phyloP scores from a whole-genome alignment of 2,113 vertebrate species.

The Siniperca knerii region DNA sequence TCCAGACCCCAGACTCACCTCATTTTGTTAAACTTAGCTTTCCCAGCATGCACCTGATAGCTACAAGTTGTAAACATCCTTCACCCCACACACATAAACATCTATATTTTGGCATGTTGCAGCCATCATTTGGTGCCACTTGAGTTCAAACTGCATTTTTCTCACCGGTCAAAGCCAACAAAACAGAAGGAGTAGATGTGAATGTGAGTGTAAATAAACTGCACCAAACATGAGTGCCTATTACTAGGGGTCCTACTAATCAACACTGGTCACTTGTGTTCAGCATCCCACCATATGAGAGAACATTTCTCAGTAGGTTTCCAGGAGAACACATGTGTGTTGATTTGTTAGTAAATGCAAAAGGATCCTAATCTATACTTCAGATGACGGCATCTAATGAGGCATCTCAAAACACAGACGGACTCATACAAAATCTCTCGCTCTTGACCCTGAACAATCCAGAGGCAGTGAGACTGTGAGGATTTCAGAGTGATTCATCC shows the following conservation, averaged over 20 bases:
- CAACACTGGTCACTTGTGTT: neutral
- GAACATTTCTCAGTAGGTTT: neutral
- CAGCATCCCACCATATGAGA: neutral
- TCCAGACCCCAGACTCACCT: neutral
- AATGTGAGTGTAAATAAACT: neutral
- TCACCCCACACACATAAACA: neutral
- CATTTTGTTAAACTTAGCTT: neutral
- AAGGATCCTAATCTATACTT: neutral
- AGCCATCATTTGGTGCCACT: neutral
- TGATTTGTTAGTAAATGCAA: neutral
- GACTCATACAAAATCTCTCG: neutral
- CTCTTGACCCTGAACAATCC: constrained; percentile 28
- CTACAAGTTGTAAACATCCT: neutral
- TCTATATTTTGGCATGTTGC: neutral
- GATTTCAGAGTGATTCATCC: constrained; percentile 53
- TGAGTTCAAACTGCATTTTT: constrained; percentile 3
- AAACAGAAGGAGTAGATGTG: neutral
- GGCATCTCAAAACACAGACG: constrained; percentile 12
- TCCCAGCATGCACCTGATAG: neutral
- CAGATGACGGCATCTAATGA: neutral
- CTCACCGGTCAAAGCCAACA: neutral
- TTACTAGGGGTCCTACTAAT: neutral
- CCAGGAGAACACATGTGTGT: neutral
- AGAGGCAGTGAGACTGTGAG: constrained; percentile 23
- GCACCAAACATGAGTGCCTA: neutral